Evolutionary conservation across 2,797 vertebrate genomes (phyloP).

Genomic region (Crotalus adamanteus): DNA sequence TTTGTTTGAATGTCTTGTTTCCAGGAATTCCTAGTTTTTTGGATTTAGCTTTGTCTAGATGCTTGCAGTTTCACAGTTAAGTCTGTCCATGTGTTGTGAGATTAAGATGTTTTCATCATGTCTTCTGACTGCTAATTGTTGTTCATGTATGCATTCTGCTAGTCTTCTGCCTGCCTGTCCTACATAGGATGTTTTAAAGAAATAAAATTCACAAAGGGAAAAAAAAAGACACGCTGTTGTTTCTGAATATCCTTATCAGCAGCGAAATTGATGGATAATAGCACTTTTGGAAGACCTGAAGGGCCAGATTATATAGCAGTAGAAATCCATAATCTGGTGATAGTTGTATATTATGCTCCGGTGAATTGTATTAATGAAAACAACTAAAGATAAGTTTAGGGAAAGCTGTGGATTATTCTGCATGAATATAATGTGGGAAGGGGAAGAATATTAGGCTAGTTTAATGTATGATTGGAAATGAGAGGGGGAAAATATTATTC

Average conservation of each 20-base stretch:
- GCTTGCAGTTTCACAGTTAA: background rate
- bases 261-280: background rate
- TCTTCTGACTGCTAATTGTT: background rate
- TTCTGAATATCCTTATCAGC: background rate
- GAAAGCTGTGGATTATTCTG: background rate
- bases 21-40: background rate
- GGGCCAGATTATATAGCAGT: background rate
- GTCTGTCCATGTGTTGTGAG: background rate
- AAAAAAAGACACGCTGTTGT: background rate
- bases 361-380: background rate
- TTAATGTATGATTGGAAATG: background rate
- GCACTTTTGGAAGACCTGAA: background rate
- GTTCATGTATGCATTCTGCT: background rate
- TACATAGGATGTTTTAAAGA: background rate
- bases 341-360: background rate
- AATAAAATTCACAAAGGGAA: background rate
- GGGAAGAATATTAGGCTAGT: background rate
- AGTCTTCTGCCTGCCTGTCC: background rate
- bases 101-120: background rate
- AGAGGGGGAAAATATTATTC: background rate
- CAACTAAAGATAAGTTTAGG: background rate
- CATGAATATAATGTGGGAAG: background rate
- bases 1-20: background rate
- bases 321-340: background rate
- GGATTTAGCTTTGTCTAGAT: background rate